Evolutionary conservation across 2,888 invertebrate genomes (phyloP), one percentile per base, ranked within the genome.

Genomic region (Drosophila affinis): DNA sequence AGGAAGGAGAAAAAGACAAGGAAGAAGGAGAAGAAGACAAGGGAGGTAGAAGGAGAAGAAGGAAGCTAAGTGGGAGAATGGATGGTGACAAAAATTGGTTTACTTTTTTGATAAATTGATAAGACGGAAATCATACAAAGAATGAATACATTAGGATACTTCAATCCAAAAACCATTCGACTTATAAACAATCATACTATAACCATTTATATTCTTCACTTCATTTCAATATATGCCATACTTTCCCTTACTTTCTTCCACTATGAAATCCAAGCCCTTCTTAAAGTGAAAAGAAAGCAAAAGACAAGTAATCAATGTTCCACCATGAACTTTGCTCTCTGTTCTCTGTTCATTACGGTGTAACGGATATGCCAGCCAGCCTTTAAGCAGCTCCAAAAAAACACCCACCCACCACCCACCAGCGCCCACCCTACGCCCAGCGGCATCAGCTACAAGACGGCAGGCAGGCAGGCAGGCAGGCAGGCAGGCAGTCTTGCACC

Each of bases 401-500:
- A 21, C 21, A 21, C 21, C 21, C 21, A 21, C 21, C 3, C 21
- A 21, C 21, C 21, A 21, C 21, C 21, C 21, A 3, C 3, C 18
- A 18, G 12, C 34, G 2, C 39, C 39, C 39, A 39, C 7, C 3
- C 18, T 2, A 5, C 34, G 2, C 39, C 39, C 39, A 39, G 3
- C 1, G 32, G 21, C n/a, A 10, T 6, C 32, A 10, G 12, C 49
- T 58, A 17, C 17, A 9, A 34, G 46, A 39, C 21, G 21, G 3
- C 21, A 21, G 21, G 18, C 18, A 21, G 18, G 18, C 18, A 21
- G 18, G 34, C 47, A 39, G 59, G 34, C 47, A 39, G 59, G 34
- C 47, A 39, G 21, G 3, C 21, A 21, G 21, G 34, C 47, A 39
- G 59, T 58, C 65, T 47, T 57, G 69, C 63, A 59, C 60, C 67